These are phyloP conservation scores for Caenorhabditis wallacei DNA, from an alignment of 2,888 invertebrate genomes.

Conservation along the genomic window DNA sequence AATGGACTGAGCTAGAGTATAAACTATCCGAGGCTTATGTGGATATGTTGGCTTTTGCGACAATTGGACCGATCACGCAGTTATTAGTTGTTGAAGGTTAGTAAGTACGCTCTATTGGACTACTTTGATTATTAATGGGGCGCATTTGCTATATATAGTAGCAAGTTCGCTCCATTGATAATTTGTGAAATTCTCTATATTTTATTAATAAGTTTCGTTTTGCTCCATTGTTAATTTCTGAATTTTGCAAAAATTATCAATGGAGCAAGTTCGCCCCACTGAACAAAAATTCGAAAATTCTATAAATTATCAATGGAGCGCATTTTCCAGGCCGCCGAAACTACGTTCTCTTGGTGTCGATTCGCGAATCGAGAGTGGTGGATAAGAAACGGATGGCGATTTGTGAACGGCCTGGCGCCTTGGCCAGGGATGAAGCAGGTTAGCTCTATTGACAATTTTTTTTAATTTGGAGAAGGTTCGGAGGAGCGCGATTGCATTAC, in stretches of 20 bases:
- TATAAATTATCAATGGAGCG: no score
- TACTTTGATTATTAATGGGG: no score
- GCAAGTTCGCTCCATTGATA: background rate
- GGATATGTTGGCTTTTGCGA: constrained; percentile 74
- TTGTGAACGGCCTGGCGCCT: constrained; percentile 71
- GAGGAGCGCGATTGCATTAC: no score
- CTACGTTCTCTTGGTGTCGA: constrained; percentile 70
- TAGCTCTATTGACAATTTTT: background rate
- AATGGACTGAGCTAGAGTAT: constrained; percentile 75
- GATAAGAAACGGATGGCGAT: constrained; percentile 71
- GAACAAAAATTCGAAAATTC: no score
- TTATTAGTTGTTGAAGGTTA: constrained; percentile 73
- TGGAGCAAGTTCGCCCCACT: no score
- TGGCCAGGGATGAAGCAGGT: constrained; percentile 75
- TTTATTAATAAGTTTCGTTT: no score
- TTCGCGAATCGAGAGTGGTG: constrained; percentile 70
- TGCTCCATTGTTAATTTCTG: no score
- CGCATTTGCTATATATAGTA: no score
- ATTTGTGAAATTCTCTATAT: no score
- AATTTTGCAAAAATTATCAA: no score
- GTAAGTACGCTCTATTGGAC: background rate
- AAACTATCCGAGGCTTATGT: constrained; percentile 71
- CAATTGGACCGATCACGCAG: constrained; percentile 74
- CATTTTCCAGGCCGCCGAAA: constrained; percentile 64
- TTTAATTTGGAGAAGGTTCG: no score